Conservation (phyloP, 2,888 invertebrate genomes). For the Tachystola acroxantha region DNA sequence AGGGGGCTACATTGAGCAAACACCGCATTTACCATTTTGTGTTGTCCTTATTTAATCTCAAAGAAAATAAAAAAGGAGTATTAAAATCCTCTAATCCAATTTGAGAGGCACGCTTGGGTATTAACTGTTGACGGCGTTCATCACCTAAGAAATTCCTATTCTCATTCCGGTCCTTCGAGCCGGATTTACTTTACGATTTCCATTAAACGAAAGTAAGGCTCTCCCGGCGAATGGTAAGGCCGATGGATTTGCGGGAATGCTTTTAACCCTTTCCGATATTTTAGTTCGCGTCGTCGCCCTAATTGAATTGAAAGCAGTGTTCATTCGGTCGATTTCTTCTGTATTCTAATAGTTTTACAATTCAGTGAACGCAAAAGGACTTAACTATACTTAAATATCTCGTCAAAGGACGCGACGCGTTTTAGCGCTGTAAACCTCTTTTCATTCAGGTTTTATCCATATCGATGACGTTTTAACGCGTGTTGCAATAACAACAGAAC, state of each 20-base stretch:
- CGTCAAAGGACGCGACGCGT: background rate
- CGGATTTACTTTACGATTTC: conserved; percentile 48
- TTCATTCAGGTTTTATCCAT: too few relatives aligned
- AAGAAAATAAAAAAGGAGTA: conserved; percentile 8
- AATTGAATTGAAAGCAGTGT: conserved; percentile 5
- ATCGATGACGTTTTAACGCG: too few relatives aligned
- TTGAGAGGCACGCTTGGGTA: conserved; percentile 13
- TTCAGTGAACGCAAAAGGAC: too few relatives aligned
- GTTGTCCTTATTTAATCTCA: conserved; percentile 8
- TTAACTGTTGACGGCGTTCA: conserved; percentile 22
- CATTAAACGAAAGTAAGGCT: conserved; percentile 37
- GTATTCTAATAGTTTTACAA: conserved; percentile 1
- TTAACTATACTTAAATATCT: too few relatives aligned
- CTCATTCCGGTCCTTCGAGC: conserved; percentile 25
- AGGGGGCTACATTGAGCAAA: too few relatives aligned
- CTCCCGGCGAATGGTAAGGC: conserved; percentile 21
- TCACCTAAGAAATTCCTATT: conserved; percentile 35
- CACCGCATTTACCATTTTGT: background rate
- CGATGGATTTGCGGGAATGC: conserved; percentile 28
- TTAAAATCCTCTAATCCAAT: conserved; percentile 24
- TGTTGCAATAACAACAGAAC: too few relatives aligned
- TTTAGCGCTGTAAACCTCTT: too few relatives aligned
- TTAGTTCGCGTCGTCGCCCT: conserved; percentile 12
- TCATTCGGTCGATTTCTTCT: background rate
- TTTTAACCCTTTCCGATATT: conserved; percentile 30